phyloP scores from a whole-genome alignment of 2,888 invertebrate species.

The Cantharis lateralis region DNA sequence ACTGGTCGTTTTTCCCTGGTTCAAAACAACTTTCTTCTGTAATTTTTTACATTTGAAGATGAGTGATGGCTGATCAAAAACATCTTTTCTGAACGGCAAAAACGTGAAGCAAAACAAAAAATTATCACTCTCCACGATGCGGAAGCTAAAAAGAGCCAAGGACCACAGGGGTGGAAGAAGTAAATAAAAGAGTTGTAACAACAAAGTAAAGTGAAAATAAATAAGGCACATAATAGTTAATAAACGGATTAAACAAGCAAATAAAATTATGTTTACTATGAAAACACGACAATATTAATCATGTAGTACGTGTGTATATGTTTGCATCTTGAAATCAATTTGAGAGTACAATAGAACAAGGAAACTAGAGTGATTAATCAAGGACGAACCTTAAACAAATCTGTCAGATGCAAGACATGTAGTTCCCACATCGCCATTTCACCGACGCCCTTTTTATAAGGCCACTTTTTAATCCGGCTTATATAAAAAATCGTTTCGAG shows the following conservation, averaged over 20 bases:
- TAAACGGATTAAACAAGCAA: conserved; percentile 2
- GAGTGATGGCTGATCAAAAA: neutral
- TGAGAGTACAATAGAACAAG: conserved; percentile 24
- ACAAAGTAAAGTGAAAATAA: neutral
- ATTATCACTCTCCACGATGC: neutral
- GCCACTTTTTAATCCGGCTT: conserved; percentile 22
- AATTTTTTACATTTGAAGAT: neutral
- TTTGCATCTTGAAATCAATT: conserved; percentile 29
- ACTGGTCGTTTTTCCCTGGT: neutral
- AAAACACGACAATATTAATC: conserved; percentile 20
- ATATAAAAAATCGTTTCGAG: conserved; percentile 13
- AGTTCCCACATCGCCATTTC: conserved; percentile 46
- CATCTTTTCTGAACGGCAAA: too few relatives aligned
- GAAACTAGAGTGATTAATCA: conserved; percentile 29
- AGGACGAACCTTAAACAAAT: conserved; percentile 39
- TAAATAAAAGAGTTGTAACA: neutral
- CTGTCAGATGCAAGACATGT: conserved; percentile 46
- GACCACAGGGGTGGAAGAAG: neutral
- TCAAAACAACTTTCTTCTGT: neutral
- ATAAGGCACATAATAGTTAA: neutral
- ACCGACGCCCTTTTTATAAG: conserved; percentile 21
- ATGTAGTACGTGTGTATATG: conserved; percentile 6
- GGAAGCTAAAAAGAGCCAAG: neutral
- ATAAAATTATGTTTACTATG: conserved; percentile 20
- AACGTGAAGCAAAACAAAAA: neutral